These are phyloP conservation scores for Serranochromis macrocephalus DNA, from an alignment of 2,113 vertebrate species.

Conservation along the genomic window DNA sequence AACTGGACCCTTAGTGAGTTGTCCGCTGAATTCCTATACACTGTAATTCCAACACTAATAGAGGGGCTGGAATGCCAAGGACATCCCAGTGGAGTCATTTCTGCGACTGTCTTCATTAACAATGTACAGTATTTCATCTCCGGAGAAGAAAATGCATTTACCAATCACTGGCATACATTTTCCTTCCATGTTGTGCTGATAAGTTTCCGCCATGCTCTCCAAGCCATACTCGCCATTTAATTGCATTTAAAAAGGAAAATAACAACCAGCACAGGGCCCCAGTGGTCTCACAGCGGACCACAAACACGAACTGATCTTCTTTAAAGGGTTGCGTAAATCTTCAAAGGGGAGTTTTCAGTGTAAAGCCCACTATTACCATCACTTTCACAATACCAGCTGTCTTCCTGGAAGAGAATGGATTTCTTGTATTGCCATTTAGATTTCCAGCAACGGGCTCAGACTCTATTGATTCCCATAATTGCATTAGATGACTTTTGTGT, in stretches of 20 bases:
- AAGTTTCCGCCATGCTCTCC: constrained; percentile 47
- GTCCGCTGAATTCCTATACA: not conserved
- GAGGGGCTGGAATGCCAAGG: constrained; percentile 11
- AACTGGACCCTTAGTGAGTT: not conserved
- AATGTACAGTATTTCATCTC: constrained; percentile 12
- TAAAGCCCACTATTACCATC: not conserved
- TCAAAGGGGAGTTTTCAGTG: not conserved
- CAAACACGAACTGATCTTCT: constrained; percentile 10
- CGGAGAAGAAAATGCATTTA: not conserved
- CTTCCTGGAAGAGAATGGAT: constrained; percentile 13
- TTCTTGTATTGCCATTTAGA: constrained; percentile 26
- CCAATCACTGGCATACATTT: constrained; percentile 17
- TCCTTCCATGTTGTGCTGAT: constrained; percentile 29
- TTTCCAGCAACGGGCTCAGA: constrained; percentile 2
- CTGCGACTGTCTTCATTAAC: not conserved
- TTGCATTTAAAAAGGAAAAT: constrained; percentile 37
- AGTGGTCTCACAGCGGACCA: constrained; percentile 15
- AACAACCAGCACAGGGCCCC: not conserved
- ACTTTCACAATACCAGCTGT: constrained; percentile 34
- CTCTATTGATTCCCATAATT: constrained; percentile 37
- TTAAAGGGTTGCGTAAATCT: constrained; percentile 25
- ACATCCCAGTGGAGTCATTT: constrained; percentile 20
- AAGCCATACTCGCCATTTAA: constrained; percentile 34
- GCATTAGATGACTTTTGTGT: constrained; percentile 21
- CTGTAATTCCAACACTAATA: constrained; percentile 8